Percentiles rank a stretch among this genome's conserved stretches.
phyloP scores from a whole-genome alignment of 64 coral and sea anemone genomes.

The Montipora efflorescens region DNA sequence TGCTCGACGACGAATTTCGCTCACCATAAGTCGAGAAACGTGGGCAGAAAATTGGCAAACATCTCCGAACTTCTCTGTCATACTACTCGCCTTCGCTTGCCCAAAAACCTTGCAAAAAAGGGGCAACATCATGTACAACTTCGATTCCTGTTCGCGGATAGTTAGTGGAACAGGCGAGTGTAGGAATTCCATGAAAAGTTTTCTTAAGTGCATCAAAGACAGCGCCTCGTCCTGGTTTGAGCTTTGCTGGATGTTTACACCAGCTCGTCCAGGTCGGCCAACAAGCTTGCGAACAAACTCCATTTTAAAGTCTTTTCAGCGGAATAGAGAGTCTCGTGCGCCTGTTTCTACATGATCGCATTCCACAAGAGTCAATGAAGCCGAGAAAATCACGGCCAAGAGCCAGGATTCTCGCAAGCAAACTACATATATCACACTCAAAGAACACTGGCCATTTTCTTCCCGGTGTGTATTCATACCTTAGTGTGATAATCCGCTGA shows the following conservation, averaged over 20 bases:
- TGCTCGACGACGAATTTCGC: conserved; percentile 84
- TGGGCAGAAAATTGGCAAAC: conserved; percentile 96
- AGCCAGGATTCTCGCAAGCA: not conserved
- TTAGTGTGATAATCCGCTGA: not conserved
- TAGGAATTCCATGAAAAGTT: conserved; percentile 97
- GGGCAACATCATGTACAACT: conserved; percentile 93
- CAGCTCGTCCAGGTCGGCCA: conserved; percentile 47
- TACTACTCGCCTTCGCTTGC: conserved; percentile 73
- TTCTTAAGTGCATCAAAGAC: conserved; percentile 90
- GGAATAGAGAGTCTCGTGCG: not conserved
- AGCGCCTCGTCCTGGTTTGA: conserved; percentile 90
- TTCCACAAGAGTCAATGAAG: not conserved
- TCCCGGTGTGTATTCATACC: not conserved
- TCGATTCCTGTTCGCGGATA: conserved; percentile 90
- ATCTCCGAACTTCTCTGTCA: conserved; percentile 96
- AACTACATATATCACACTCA: not conserved
- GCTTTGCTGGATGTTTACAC: conserved; percentile 70
- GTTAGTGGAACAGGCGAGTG: conserved; percentile 95
- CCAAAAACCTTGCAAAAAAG: conserved; percentile 96
- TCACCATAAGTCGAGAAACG: conserved; percentile 94
- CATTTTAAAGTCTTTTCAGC: conserved; percentile 53
- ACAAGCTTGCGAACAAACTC: conserved; percentile 86
- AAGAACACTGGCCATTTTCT: no score
- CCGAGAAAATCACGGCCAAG: not conserved
- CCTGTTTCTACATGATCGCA: not conserved